Evolutionary conservation across 2,888 invertebrate species (phyloP), one percentile per base, ranked within the genome.

Genomic region (Bursaphelenchus okinawaensis): DNA sequence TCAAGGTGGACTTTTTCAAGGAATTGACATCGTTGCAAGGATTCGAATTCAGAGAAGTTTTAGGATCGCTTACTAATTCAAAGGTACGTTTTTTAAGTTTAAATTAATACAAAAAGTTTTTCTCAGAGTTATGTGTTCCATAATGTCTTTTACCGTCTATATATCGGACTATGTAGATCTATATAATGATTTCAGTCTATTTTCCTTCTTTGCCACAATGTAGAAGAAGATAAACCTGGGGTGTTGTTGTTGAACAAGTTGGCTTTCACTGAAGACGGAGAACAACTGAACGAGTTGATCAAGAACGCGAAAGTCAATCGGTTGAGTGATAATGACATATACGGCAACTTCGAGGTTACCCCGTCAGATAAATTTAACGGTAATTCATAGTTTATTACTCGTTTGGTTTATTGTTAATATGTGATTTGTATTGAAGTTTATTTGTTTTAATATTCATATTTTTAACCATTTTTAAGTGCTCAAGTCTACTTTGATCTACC

Each of bases 401-500:
- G n/a, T n/a, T n/a, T n/a, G n/a, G n/a, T 56, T 16, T 62, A 57
- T 57, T 9, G 57, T 9, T 9, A 57, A 57, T 7, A 9, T 66
- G 23, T 54, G 51, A n/a, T 19, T 66, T 23, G 26, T 58, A 55
- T 58, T 57, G 9, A 54, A 60, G 16, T 16, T 55, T 9, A 20
- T 62, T 65, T 62, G 22, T 24, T 66, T 12, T 26, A 57, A 57
- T 6, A 27, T n/a, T 20, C 12, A 57, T 29, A 57, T 4, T 16
- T 4, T 54, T 80, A 83, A n/a, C n/a, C n/a, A n/a, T n/a, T n/a
- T n/a, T n/a, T 61, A 84, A 92, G 92, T 88, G 75, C 86, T 95
- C 4, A 93, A 93, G 83, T 88, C 90, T 0, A 91, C 91, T 8
- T 87, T 96, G 26, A 91, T 96, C 70, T 90, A 90, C 84, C 98